Evolutionary conservation across 2,888 invertebrate species (phyloP), one percentile per base, ranked within the genome.

Genomic region (Junonia oenone): DNA sequence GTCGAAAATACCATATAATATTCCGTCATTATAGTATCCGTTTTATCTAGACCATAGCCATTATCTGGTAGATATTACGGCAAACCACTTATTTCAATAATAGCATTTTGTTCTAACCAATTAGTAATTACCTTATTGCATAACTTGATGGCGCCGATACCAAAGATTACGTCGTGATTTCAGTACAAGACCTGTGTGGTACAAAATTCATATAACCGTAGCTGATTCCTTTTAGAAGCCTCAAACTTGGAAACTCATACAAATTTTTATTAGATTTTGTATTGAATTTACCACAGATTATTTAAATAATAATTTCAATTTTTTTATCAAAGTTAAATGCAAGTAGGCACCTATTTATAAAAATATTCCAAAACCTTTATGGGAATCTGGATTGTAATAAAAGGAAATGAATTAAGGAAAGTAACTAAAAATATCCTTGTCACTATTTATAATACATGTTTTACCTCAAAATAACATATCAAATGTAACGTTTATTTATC

Each of bases 361-460:
- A n/a, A n/a, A n/a, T n/a, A n/a, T n/a, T n/a, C n/a, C n/a, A n/a
- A n/a, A n/a, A n/a, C n/a, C n/a, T n/a, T n/a, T n/a, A n/a, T n/a
- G n/a, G n/a, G n/a, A n/a, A n/a, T n/a, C n/a, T n/a, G n/a, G n/a
- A n/a, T n/a, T n/a, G n/a, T n/a, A n/a, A n/a, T n/a, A n/a, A n/a
- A n/a, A n/a, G n/a, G n/a, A n/a, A 33, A 33, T n/a, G n/a, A 11
- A 4, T n/a, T 19, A 40, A 40, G 5, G 4, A 40, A 11, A 37
- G 5, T 11, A 4, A 40, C 17, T n/a, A 19, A 40, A 40, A 40
- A 40, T 37, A 9, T 33, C 33, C 26, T 19, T 35, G 11, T 48
- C 22, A 37, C 22, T 48, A 48, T 35, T 48, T 22, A 48, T n/a
- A n/a, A n/a, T 48, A 26, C 26, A 19, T 47, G 31, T 35, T 19